Evolutionary conservation across 2,888 invertebrate species (phyloP).

Genomic region (Habroteleia sp.): DNA sequence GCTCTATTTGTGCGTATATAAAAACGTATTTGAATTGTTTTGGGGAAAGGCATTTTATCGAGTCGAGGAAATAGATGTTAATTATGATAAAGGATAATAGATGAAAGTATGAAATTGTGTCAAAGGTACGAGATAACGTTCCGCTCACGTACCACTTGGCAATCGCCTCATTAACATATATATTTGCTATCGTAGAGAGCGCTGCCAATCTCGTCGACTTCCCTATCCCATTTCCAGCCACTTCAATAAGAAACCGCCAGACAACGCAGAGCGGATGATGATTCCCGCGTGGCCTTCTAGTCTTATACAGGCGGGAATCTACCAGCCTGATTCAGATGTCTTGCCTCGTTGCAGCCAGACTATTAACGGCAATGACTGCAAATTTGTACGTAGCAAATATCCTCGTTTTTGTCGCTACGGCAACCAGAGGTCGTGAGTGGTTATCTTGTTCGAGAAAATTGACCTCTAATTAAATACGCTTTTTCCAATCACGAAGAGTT

Average conservation of each 20-base stretch:
- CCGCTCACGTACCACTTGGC: slow-evolving; percentile 39
- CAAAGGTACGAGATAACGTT: slow-evolving; percentile 20
- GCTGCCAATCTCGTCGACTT: slow-evolving; percentile 58
- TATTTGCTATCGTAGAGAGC: slow-evolving; percentile 55
- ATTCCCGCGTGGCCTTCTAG: slow-evolving; percentile 47
- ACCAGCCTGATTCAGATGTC: slow-evolving; percentile 38
- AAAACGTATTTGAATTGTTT: background rate
- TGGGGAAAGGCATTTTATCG: too few relatives aligned
- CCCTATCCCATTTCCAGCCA: slow-evolving; percentile 30
- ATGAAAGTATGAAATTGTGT: slow-evolving; percentile 27
- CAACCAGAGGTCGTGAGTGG: background rate
- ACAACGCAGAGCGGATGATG: slow-evolving; percentile 52
- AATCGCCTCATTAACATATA: slow-evolving; percentile 62
- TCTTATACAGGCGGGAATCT: slow-evolving; percentile 42
- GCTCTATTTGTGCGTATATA: too few relatives aligned
- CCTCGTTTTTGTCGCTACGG: slow-evolving; percentile 33
- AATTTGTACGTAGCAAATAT: slow-evolving; percentile 47
- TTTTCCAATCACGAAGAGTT: too few relatives aligned
- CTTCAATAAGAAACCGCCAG: slow-evolving; percentile 62
- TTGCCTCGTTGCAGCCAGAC: slow-evolving; percentile 36
- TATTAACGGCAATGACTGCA: slow-evolving; percentile 57
- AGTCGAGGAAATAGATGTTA: slow-evolving; percentile 29
- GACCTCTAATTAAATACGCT: slow-evolving; percentile 7
- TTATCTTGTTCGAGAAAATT: slow-evolving; percentile 9
- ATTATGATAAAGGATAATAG: slow-evolving; percentile 37